These are phyloP conservation scores for Coccyzus lansbergi DNA, from an alignment of 2,797 vertebrate species.

Conservation along the genomic window DNA sequence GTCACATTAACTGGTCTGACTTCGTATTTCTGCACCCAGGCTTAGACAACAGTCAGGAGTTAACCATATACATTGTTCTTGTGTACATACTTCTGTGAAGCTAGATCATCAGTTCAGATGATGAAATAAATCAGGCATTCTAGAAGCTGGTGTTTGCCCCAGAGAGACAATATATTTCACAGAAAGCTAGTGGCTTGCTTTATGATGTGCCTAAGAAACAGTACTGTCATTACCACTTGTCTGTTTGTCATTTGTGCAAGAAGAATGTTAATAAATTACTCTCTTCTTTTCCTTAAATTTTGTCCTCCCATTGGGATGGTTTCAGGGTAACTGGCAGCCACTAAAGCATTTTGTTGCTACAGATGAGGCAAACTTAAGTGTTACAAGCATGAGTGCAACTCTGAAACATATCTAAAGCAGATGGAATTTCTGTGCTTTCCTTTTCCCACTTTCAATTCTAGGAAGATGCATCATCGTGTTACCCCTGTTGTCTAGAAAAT, in stretches of 20 bases:
- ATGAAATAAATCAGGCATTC: not conserved
- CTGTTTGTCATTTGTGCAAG: not conserved
- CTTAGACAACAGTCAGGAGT: not conserved
- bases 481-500: not conserved
- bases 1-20: not conserved
- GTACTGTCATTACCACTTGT: not conserved
- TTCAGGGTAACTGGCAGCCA: not conserved
- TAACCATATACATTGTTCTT: accelerated
- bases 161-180: not conserved
- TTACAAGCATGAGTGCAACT: not conserved
- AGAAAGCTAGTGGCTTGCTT: not conserved
- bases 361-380: not conserved
- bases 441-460: not conserved
- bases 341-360: not conserved
- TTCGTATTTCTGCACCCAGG: not conserved
- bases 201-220: not conserved
- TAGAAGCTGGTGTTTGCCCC: not conserved
- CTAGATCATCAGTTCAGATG: not conserved
- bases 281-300: not conserved
- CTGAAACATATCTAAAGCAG: not conserved
- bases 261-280: not conserved
- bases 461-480: not conserved
- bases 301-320: not conserved
- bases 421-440: not conserved
- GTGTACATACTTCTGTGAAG: not conserved